Evolutionary conservation across 1,140 invertebrate genomes (phyloP).

Genomic region (Dendroctonus valens): DNA sequence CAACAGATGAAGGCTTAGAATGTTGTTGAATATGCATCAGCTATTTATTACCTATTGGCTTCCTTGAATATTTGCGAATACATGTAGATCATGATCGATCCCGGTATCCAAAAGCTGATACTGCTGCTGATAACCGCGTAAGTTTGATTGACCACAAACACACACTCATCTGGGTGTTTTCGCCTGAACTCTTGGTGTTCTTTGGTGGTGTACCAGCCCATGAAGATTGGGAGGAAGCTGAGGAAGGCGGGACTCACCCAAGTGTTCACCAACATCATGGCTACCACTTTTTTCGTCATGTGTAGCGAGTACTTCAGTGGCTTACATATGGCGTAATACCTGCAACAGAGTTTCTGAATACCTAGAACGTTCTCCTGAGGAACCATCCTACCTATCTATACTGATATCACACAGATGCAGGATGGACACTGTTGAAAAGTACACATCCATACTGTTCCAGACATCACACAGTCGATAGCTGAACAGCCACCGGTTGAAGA

Average conservation of each 20-base stretch:
- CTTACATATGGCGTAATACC: slow-evolving; percentile 77
- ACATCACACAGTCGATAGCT: slow-evolving; percentile 86
- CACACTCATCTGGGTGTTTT: slow-evolving; percentile 72
- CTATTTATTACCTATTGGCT: too few relatives aligned
- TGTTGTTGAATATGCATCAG: too few relatives aligned
- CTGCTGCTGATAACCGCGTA: slow-evolving; percentile 90
- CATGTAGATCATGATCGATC: slow-evolving; percentile 91
- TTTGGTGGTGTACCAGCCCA: slow-evolving; percentile 86
- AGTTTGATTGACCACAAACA: slow-evolving; percentile 77
- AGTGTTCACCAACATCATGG: slow-evolving; percentile 85
- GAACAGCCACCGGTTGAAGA: slow-evolving; percentile 80
- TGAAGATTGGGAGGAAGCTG: slow-evolving; percentile 93
- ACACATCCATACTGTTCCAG: slow-evolving; percentile 94
- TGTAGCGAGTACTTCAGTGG: slow-evolving; percentile 85
- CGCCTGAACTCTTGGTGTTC: slow-evolving; percentile 65
- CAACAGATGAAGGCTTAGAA: too few relatives aligned
- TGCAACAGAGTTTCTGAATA: background rate
- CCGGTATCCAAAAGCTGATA: slow-evolving; percentile 96
- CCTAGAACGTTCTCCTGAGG: slow-evolving; percentile 51
- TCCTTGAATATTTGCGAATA: slow-evolving; percentile 89
- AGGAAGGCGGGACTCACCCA: slow-evolving; percentile 92
- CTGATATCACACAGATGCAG: slow-evolving; percentile 93
- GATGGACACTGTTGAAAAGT: slow-evolving; percentile 93
- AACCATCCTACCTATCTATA: slow-evolving; percentile 64
- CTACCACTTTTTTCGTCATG: slow-evolving; percentile 84